Evolutionary conservation across 2,113 vertebrate genomes (phyloP).

Genomic region (Synodontis membranacea): DNA sequence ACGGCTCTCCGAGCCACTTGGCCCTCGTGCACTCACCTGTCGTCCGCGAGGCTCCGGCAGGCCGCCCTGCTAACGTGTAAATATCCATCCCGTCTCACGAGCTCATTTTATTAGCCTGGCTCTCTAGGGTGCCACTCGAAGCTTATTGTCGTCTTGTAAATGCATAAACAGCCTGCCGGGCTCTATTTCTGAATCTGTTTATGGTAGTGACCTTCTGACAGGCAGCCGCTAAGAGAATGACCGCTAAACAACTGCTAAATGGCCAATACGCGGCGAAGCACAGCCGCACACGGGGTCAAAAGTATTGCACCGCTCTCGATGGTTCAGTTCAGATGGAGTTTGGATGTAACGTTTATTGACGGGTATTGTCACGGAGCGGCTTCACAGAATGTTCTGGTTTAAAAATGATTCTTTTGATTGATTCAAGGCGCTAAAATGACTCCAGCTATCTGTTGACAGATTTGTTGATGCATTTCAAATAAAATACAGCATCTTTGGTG

Average conservation of each 20-base stretch:
- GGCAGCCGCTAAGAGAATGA: slow-evolving; percentile 65
- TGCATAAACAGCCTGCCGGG: slow-evolving; percentile 62
- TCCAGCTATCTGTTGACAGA: not conserved
- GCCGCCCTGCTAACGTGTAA: slow-evolving; percentile 17
- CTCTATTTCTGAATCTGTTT: slow-evolving; percentile 72
- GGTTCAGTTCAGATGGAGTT: not conserved
- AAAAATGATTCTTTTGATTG: not conserved
- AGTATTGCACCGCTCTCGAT: not conserved
- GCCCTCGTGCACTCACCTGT: not conserved
- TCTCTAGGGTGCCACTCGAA: slow-evolving; percentile 7
- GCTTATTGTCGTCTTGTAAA: slow-evolving; percentile 52
- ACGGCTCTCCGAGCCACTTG: not conserved
- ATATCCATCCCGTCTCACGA: not conserved
- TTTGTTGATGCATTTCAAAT: not conserved
- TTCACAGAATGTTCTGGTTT: not conserved
- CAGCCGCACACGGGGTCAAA: not conserved
- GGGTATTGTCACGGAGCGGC: not conserved
- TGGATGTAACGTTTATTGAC: too few species aligned
- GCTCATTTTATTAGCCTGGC: slow-evolving; percentile 53
- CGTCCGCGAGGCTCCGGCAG: not conserved
- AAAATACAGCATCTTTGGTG: not conserved
- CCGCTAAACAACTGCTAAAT: slow-evolving; percentile 55
- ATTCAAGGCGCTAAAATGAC: not conserved
- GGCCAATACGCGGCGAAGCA: slow-evolving; percentile 52
- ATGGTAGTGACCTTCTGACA: slow-evolving; percentile 62